A percentile compares a stretch with the other conserved stretches of the same genome.
Evolutionary conservation across 2,797 vertebrate species (phyloP).

Genomic region (Pipistrellus kuhlii): DNA sequence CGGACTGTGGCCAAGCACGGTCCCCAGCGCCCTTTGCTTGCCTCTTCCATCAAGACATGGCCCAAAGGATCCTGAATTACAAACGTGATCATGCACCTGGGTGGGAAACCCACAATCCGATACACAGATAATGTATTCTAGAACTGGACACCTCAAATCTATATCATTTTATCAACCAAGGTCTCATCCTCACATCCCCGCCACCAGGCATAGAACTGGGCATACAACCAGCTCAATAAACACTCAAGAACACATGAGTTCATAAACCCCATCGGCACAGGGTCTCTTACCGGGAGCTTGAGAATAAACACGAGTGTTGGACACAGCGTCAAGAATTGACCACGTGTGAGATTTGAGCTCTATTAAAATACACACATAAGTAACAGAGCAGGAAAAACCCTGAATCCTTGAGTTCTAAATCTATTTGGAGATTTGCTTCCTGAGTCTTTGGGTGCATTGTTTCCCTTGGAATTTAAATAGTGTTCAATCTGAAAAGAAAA

Average conservation of each 20-base stretch:
- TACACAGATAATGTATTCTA: too few species aligned
- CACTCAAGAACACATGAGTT: neutral
- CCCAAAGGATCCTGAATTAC: neutral
- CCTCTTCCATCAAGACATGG: neutral
- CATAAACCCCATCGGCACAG: neutral
- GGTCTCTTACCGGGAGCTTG: neutral
- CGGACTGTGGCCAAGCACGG: neutral
- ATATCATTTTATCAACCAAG: too few species aligned
- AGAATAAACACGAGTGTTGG: neutral
- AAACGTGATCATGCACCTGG: neutral
- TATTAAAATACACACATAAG: neutral
- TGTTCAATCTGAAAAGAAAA: conserved; percentile 39
- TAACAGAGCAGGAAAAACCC: neutral
- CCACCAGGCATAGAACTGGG: neutral
- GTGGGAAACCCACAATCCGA: too few species aligned
- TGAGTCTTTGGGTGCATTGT: neutral
- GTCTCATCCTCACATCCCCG: neutral
- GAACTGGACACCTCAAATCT: too few species aligned
- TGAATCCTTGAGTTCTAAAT: neutral
- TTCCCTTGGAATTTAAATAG: conserved; percentile 49
- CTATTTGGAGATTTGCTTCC: neutral
- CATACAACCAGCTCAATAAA: neutral
- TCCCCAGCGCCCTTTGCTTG: accelerated
- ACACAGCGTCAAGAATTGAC: neutral
- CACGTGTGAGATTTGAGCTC: neutral